A percentile compares a stretch with the other conserved stretches of the same genome.
Conservation (phyloP, 2,888 invertebrate species). For the Orchesella flavescens region DNA sequence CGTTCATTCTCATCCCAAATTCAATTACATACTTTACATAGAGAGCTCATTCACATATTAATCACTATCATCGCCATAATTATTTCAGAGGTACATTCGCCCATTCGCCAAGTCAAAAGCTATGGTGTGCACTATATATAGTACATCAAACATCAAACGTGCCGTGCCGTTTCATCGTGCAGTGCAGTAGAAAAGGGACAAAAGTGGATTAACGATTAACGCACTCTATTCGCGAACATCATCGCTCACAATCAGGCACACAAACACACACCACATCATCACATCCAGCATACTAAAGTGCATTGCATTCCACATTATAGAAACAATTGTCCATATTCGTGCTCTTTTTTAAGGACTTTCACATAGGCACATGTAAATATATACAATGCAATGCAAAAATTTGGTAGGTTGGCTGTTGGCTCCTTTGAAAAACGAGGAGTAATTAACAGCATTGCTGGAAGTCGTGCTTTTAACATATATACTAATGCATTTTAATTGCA, state of each 20-base stretch:
- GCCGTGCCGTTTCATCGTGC: background rate
- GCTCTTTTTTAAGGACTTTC: background rate
- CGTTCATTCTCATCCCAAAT: background rate
- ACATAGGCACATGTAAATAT: background rate
- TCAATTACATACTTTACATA: background rate
- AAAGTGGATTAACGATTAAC: background rate
- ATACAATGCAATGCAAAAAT: background rate
- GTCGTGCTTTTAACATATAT: constrained; percentile 16
- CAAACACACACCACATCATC: background rate
- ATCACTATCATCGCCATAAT: constrained; percentile 2
- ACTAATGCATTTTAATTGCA: constrained; percentile 10
- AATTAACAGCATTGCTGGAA: constrained; percentile 26
- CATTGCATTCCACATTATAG: background rate
- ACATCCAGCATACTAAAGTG: too few relatives aligned
- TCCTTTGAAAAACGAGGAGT: background rate
- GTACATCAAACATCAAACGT: background rate
- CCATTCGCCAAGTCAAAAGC: constrained; percentile 56
- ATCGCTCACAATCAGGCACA: too few relatives aligned
- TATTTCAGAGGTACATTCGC: constrained; percentile 31
- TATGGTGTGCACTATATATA: background rate
- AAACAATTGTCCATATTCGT: background rate
- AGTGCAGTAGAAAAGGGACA: constrained; percentile 1
- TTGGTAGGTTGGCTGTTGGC: background rate
- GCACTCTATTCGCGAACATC: background rate
- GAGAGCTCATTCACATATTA: background rate